A percentile compares a stretch with the other conserved stretches of the same genome.
These are phyloP conservation scores for Acleris sparsana DNA, from an alignment of 2,888 invertebrate species.

Conservation along the genomic window DNA sequence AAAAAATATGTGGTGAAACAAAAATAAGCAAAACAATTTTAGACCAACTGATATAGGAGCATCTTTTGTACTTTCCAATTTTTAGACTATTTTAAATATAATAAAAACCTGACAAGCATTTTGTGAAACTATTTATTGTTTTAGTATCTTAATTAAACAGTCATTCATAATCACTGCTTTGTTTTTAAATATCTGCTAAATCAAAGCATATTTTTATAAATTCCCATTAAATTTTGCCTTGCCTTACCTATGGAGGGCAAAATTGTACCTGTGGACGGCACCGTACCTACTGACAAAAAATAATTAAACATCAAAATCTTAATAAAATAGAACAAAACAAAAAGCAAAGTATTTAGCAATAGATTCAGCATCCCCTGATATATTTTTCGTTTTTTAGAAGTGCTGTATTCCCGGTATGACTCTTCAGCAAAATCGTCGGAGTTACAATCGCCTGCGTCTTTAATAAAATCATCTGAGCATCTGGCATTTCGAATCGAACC, in stretches of 20 bases:
- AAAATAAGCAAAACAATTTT: too few species aligned
- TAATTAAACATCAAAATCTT: not conserved
- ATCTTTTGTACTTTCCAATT: not conserved
- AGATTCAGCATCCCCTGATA: not conserved
- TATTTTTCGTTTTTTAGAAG: not conserved
- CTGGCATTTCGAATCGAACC: too few species aligned
- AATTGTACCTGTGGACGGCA: too few species aligned
- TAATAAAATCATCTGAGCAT: not conserved
- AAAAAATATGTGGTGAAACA: too few species aligned
- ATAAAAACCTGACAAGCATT: not conserved
- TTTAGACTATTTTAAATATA: not conserved
- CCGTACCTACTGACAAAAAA: too few species aligned
- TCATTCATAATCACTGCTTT: too few species aligned
- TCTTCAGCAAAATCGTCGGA: conserved; percentile 1
- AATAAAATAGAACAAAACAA: not conserved
- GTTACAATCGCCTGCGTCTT: not conserved
- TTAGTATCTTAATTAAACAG: not conserved
- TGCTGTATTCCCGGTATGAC: not conserved
- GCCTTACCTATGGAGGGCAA: too few species aligned
- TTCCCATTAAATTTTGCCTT: too few species aligned
- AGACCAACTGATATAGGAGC: too few species aligned
- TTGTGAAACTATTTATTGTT: not conserved
- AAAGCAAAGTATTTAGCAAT: not conserved
- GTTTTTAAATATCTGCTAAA: too few species aligned
- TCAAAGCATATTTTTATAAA: too few species aligned